Percentiles rank a stretch among this genome's conserved stretches.
Evolutionary conservation across 2,888 invertebrate genomes (phyloP).

Genomic region (Melangyna quadrimaculata): DNA sequence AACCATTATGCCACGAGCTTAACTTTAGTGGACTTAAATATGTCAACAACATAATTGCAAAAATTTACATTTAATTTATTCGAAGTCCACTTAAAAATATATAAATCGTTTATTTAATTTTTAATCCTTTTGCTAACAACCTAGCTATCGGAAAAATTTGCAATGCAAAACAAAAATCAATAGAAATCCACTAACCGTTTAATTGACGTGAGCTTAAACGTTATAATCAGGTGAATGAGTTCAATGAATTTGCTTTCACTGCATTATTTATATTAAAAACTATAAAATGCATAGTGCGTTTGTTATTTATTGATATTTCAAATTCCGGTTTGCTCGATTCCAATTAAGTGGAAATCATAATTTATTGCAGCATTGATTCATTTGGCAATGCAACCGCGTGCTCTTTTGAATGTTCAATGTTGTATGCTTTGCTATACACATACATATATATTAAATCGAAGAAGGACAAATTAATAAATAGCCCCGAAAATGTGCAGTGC

Average conservation of each 20-base stretch:
- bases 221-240: not conserved
- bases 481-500: not conserved
- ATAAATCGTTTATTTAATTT: not conserved
- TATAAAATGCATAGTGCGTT: not conserved
- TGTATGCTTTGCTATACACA: not conserved
- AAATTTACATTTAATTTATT: not conserved
- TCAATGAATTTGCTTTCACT: not conserved
- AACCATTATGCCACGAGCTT: too few relatives aligned
- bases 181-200: not conserved
- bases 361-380: not conserved
- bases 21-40: too few relatives aligned
- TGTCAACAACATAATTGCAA: too few relatives aligned
- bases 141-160: not conserved
- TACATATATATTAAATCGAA: not conserved
- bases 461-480: slow-evolving; percentile 4
- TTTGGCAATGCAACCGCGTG: not conserved
- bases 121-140: not conserved
- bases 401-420: not conserved
- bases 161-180: not conserved
- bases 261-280: not conserved
- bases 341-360: not conserved
- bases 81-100: not conserved
- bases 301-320: not conserved
- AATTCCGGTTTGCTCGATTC: not conserved
- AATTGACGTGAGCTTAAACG: not conserved